Conservation (phyloP, 2,797 vertebrate species). For the Pyrocephalus nanus region DNA sequence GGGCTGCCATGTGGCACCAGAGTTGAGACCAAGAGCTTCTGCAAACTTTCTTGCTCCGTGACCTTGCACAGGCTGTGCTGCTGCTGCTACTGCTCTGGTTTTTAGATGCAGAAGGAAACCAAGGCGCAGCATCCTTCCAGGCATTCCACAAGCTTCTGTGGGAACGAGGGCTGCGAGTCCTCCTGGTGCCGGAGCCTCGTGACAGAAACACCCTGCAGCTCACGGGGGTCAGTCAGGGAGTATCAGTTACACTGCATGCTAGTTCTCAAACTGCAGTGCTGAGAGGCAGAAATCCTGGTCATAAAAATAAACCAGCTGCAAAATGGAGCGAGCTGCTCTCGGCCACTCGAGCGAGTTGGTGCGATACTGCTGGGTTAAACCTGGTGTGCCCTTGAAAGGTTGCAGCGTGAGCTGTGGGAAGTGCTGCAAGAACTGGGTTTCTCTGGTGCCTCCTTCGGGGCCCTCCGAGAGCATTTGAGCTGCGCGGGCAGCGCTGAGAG, state of each 20-base stretch:
- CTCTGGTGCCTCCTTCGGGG: constrained; percentile 3
- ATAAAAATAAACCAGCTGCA: neutral
- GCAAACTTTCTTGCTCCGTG: neutral
- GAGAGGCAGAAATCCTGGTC: neutral
- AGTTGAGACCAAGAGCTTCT: fast-evolving
- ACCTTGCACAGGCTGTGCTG: neutral
- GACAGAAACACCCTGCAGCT: neutral
- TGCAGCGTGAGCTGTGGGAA: neutral
- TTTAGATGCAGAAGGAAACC: fast-evolving
- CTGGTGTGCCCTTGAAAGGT: neutral
- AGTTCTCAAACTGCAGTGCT: neutral
- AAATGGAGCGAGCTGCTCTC: neutral
- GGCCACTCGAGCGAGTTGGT: neutral
- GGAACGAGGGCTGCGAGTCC: fast-evolving
- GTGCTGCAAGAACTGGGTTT: neutral
- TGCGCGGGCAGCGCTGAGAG: neutral
- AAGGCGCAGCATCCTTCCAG: neutral
- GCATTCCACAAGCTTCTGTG: neutral
- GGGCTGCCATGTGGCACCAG: fast-evolving
- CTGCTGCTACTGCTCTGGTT: neutral
- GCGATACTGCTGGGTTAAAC: neutral
- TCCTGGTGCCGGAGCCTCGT: fast-evolving
- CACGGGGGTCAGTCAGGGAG: neutral
- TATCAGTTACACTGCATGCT: neutral
- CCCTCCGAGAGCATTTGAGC: neutral